These are phyloP conservation scores for Takifugu ocellatus DNA, from an alignment of 2,797 vertebrate genomes.

Conservation along the genomic window DNA sequence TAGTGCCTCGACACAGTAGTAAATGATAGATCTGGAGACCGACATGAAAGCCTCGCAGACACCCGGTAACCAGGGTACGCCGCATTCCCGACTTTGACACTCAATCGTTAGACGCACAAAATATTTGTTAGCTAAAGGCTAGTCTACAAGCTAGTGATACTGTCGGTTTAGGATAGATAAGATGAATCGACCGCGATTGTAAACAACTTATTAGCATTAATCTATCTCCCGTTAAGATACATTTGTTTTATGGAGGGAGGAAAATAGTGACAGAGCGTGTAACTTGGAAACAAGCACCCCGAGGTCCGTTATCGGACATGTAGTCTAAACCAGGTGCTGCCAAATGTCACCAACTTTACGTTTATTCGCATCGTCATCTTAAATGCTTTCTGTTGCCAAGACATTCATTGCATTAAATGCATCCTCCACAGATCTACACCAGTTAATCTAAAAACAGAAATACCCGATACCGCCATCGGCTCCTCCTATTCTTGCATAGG, in stretches of 20 bases:
- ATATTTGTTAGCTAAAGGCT: slow-evolving; percentile 20
- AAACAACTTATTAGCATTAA: slow-evolving; percentile 4
- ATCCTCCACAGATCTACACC: slow-evolving; percentile 4
- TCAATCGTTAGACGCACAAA: slow-evolving; percentile 24
- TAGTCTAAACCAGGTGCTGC: slow-evolving; percentile 10
- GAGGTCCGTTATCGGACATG: slow-evolving; percentile 50
- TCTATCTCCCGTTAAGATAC: slow-evolving; percentile 14
- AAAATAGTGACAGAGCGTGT: slow-evolving; percentile 26
- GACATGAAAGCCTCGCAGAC: slow-evolving; percentile 3
- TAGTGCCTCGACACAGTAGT: not conserved
- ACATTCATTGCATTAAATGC: slow-evolving; percentile 11
- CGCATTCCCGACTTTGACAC: slow-evolving; percentile 31
- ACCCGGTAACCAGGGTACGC: slow-evolving; percentile 10
- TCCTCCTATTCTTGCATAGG: slow-evolving; percentile 26
- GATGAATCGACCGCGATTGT: not conserved
- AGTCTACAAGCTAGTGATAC: not conserved
- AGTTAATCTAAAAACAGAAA: slow-evolving; percentile 31
- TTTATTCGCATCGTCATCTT: slow-evolving; percentile 8
- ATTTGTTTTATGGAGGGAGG: slow-evolving; percentile 6
- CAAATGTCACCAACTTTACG: not conserved
- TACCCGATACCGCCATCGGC: slow-evolving; percentile 28
- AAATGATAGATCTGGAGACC: slow-evolving; percentile 2
- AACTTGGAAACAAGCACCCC: slow-evolving; percentile 32
- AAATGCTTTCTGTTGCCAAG: slow-evolving; percentile 9
- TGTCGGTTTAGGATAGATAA: not conserved